phyloP scores from a whole-genome alignment of 2,888 invertebrate species.

The Bugulina stolonifera region DNA sequence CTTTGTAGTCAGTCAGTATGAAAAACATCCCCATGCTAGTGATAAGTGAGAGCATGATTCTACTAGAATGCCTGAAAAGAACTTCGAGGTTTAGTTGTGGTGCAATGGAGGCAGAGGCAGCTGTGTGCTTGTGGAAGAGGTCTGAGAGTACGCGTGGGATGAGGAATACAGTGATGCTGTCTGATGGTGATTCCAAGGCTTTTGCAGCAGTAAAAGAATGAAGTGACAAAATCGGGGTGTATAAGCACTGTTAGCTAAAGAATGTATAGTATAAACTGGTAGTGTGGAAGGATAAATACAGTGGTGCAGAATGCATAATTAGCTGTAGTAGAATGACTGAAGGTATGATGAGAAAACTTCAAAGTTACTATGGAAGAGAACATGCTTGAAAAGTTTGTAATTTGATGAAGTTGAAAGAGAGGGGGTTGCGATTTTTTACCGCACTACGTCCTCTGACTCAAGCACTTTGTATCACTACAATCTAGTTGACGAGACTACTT shows the following conservation, averaged over 20 bases:
- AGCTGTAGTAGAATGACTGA: not conserved
- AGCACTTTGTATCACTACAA: not conserved
- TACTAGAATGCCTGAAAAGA: not conserved
- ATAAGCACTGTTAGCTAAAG: not conserved
- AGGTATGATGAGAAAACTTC: not conserved
- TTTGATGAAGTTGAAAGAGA: no score
- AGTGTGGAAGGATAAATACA: not conserved
- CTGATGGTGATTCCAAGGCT: not conserved
- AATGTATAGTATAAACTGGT: not conserved
- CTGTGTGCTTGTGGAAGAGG: not conserved
- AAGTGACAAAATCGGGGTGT: not conserved
- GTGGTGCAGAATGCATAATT: not conserved
- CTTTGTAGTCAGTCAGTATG: not conserved
- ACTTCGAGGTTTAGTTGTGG: not conserved
- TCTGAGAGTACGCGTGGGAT: not conserved
- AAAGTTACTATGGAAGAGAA: not conserved
- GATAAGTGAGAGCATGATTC: slow-evolving; percentile 3
- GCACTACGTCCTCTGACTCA: not conserved
- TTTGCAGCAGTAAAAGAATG: not conserved
- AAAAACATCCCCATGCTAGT: not conserved
- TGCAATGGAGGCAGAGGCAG: slow-evolving; percentile 13
- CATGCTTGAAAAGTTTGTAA: not conserved
- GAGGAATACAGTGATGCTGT: not conserved
- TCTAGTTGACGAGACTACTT: not conserved
- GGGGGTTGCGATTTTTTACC: no score